Percentiles rank a stretch among this genome's conserved stretches.
These are phyloP conservation scores for Polyergus mexicanus DNA, from an alignment of 1,140 invertebrate species.

Conservation along the genomic window DNA sequence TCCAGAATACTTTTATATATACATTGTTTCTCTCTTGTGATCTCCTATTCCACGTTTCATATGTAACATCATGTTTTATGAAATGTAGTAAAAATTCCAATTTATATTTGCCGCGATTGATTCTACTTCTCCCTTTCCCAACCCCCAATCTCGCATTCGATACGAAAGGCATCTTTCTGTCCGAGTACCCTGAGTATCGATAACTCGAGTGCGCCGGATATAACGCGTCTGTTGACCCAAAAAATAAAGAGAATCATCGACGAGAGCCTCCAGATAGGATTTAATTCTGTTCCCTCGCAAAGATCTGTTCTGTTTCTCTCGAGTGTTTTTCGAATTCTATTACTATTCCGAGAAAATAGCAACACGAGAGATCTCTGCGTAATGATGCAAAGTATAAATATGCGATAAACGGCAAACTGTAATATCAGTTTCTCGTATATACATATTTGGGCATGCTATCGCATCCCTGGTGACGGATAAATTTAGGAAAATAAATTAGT, in stretches of 20 bases:
- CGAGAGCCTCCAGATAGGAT: neutral
- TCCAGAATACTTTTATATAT: neutral
- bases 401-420: slow-evolving; percentile 13
- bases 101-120: slow-evolving; percentile 12
- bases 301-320: slow-evolving; percentile 38
- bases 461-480: slow-evolving; percentile 6
- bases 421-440: neutral
- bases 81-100: neutral
- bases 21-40: neutral
- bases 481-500: slow-evolving; percentile 19
- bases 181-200: neutral
- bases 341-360: neutral
- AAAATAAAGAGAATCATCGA: slow-evolving; percentile 38
- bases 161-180: neutral
- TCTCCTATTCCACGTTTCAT: neutral
- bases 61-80: neutral
- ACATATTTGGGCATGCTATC: neutral
- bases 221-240: slow-evolving; percentile 42
- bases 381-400: slow-evolving; percentile 13
- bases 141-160: neutral
- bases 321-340: neutral
- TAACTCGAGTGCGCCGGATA: slow-evolving; percentile 32
- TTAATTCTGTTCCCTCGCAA: neutral
- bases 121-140: neutral
- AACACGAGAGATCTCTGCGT: neutral